Conservation (phyloP, 2,888 invertebrate species). For the Pyrocoelia pectoralis region DNA sequence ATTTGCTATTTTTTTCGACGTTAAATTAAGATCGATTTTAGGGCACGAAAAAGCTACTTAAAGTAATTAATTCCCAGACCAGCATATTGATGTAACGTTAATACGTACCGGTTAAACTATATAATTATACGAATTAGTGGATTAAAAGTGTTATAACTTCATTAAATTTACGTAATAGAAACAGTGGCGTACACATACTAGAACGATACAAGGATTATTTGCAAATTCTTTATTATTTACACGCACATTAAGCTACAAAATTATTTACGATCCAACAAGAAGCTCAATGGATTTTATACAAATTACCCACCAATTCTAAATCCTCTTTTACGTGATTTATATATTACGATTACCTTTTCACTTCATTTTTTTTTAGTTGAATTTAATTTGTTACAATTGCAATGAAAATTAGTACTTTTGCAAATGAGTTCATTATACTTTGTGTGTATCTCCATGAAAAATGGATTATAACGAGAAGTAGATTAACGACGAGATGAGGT, state of each 20-base stretch:
- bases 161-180: neutral
- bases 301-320: slow-evolving; percentile 37
- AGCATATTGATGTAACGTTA: neutral
- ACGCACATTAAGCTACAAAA: slow-evolving; percentile 32
- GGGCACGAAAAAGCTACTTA: no score
- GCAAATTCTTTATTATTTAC: slow-evolving; percentile 12
- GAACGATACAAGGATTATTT: neutral
- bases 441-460: slow-evolving; percentile 12
- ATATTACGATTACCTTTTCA: slow-evolving; percentile 34
- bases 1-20: neutral
- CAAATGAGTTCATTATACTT: neutral
- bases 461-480: slow-evolving; percentile 14
- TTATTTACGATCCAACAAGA: slow-evolving; percentile 34
- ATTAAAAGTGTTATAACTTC: neutral
- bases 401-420: slow-evolving; percentile 11
- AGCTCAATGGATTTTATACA: slow-evolving; percentile 38
- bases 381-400: slow-evolving; percentile 24
- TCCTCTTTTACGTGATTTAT: slow-evolving; percentile 36
- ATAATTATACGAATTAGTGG: neutral
- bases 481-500: slow-evolving; percentile 22
- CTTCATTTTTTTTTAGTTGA: slow-evolving; percentile 27
- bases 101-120: no score
- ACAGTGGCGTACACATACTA: neutral
- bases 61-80: neutral
- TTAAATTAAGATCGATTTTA: no score